phyloP scores from a whole-genome alignment of 2,113 vertebrate species.

The Aptenodytes forsteri region DNA sequence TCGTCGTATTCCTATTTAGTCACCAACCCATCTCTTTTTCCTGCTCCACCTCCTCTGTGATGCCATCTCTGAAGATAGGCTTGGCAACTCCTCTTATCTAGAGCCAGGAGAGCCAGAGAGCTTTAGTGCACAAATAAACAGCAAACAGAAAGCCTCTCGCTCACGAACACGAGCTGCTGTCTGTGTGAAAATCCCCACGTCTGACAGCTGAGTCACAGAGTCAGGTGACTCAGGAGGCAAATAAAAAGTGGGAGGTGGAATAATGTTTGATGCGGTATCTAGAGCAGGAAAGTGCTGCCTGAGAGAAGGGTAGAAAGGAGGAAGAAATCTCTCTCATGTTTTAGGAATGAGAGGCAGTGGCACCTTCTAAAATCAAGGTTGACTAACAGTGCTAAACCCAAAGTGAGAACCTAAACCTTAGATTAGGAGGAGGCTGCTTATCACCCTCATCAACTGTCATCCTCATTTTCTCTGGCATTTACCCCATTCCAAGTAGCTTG shows the following conservation, averaged over 20 bases:
- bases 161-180: not conserved
- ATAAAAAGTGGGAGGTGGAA: constrained; percentile 51
- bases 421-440: not conserved
- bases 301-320: not conserved
- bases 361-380: not conserved
- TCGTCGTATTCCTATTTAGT: not conserved
- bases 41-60: constrained; percentile 3
- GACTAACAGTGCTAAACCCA: not conserved
- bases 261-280: not conserved
- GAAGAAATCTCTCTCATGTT: not conserved
- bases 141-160: not conserved
- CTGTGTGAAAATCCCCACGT: constrained; percentile 42
- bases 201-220: constrained; percentile 21
- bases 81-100: constrained; percentile 39
- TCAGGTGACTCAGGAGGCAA: constrained; percentile 28
- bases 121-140: not conserved
- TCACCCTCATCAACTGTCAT: not conserved
- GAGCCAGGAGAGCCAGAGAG: not conserved
- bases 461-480: not conserved
- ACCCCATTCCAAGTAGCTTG: not conserved
- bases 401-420: not conserved
- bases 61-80: constrained; percentile 21
- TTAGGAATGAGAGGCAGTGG: not conserved
- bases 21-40: not conserved
- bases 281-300: constrained; percentile 1